Evolutionary conservation across 2,888 invertebrate species (phyloP), one percentile per base, ranked within the genome.

Genomic region (Drosophila prostipennis): DNA sequence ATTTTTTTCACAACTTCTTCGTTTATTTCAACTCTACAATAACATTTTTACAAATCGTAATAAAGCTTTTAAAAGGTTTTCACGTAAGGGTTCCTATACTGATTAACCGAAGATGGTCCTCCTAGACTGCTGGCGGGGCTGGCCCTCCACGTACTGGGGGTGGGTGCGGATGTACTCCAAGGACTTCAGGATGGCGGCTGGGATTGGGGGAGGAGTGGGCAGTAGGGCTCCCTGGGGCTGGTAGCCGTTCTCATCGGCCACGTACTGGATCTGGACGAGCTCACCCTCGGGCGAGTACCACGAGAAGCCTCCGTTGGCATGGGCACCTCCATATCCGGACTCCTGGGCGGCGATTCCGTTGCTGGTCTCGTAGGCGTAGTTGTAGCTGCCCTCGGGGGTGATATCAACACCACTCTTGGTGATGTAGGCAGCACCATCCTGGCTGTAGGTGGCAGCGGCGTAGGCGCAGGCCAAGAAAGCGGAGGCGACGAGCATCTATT

Each of bases 281-380:
- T 80, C n/a, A 14, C 91, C 91, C 32, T 91, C 90, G 2, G 91
- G 91, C 1, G 91, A 80, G 72, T 83, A 82, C 45, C 77, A 89
- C 0, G 79, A 71, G 74, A 49, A 85, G 3, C 73, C 79, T 40
- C 90, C 90, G 26, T 14, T 77, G 19, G 92, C 93, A 6, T 84
- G 75, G 81, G 93, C 92, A 86, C 93, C 93, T 78, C 94, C 90
- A n/a, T 75, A 80, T 76, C 95, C 95, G 2, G 80, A 70, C 80
- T 94, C 94, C 77, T 94, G 92, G 11, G 89, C 94, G 1, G 81
- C 39, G 83, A 95, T 95, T 14, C 94, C 94, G 79, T 95, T 95
- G 54, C 91, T 92, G 74, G 95, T 94, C 68, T 93, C 91, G 76
- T 88, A 94, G 0, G 14, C 11, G 80, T 88, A 93, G 0, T 80